Conservation (phyloP, 2,888 invertebrate species). For the Platycheirus rosarum region DNA sequence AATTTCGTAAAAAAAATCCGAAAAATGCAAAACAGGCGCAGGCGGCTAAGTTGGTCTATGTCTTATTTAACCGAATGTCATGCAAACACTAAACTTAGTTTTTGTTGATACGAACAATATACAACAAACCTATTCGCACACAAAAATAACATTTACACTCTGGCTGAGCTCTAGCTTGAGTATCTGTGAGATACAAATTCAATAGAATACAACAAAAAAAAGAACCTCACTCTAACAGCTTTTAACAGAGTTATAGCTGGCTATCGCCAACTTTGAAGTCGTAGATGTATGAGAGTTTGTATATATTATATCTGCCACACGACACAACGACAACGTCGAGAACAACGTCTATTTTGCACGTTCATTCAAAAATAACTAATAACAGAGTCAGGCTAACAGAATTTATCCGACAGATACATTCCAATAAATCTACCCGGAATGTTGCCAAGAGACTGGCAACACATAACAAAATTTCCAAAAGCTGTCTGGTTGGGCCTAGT, state of each 20-base stretch:
- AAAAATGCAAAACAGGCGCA: conserved; percentile 54
- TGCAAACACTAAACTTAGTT: conserved; percentile 77
- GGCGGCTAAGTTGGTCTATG: conserved; percentile 62
- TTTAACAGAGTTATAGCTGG: conserved; percentile 43
- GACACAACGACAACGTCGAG: conserved; percentile 30
- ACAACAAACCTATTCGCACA: conserved; percentile 64
- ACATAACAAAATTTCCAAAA: conserved; percentile 72
- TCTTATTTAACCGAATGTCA: conserved; percentile 78
- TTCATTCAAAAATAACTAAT: conserved; percentile 82
- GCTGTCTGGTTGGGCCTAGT: conserved; percentile 64
- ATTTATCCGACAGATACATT: conserved; percentile 80
- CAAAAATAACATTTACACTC: conserved; percentile 58
- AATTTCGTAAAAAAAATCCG: conserved; percentile 9
- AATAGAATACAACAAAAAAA: conserved; percentile 16
- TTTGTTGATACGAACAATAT: conserved; percentile 73
- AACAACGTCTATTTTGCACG: conserved; percentile 82
- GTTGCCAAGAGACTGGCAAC: conserved; percentile 76
- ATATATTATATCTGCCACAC: conserved; percentile 2
- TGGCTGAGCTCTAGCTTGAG: conserved; percentile 58
- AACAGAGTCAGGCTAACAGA: conserved; percentile 77
- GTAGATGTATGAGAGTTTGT: conserved; percentile 41
- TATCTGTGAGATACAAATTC: conserved; percentile 15
- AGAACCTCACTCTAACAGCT: conserved; percentile 70
- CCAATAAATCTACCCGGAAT: conserved; percentile 78
- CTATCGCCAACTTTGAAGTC: not conserved